Base-by-base conservation (phyloP, 2,113 vertebrate species). In the Coregonus clupeaformis region DNA sequence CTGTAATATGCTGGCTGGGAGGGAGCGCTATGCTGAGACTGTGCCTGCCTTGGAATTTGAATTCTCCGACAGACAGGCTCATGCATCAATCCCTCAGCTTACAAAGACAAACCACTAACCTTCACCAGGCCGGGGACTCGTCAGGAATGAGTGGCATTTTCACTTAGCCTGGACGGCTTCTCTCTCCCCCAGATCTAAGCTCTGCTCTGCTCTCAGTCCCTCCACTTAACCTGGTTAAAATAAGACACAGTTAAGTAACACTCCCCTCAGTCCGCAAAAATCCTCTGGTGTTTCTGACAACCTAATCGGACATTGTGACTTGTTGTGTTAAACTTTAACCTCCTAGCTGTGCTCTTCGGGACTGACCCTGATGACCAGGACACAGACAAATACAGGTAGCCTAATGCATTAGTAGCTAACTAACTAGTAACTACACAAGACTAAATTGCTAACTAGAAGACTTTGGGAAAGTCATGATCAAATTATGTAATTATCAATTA, bases 81-180 rank as follows among this genome's bases (percentile, higher is more conserved):
- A 95, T 94, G 95, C 95, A 97, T 97, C 95, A 96, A 96, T 96
- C 95, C 94, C 95, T 95, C 94, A 94, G 94, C 95, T 97, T 95
- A 94, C 94, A 95, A 94, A 95, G 95, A 95, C 95, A 93, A 95
- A 94, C 94, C 94, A 93, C 94, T 96, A 97, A 97, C 94, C 95
- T 96, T 95, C 92, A 93, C 92, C 93, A 95, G 94, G 95, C 93
- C 95, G 93, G 93, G 93, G 94, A 96, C 94, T 96, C 94, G 94
- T 94, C 91, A 95, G 94, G 95, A 96, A 95, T 89, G 93, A 95
- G 94, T 95, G 94, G 92, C 92, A 94, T 94, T 95, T 91, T 96
- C 95, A 95, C 94, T 95, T 94, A 96, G 94, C 93, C 93, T 82
- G 74, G n/a, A 52, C 49, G 5, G 84, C 83, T 77, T 82, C 85